Percentiles rank a stretch among this genome's conserved stretches.
Evolutionary conservation across 2,888 invertebrate species (phyloP).

Genomic region (Psylliodes chrysocephalus): DNA sequence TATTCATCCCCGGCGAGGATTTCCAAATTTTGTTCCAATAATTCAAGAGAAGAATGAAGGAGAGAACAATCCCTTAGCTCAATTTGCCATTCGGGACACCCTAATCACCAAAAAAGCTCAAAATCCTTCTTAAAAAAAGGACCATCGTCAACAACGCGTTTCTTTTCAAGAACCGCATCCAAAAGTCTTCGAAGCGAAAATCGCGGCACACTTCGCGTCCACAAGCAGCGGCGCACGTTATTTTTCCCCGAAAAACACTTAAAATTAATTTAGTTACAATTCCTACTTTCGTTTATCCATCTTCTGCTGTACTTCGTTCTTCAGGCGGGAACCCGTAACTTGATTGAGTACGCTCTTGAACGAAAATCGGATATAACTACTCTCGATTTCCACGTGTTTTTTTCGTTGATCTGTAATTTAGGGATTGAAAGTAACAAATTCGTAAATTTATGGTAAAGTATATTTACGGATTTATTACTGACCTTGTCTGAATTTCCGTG

Average conservation of each 20-base stretch:
- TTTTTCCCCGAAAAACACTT: background rate
- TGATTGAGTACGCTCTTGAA: no score
- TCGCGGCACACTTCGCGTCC: constrained; percentile 19
- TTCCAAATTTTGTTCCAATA: constrained; percentile 15
- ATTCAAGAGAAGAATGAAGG: constrained; percentile 13
- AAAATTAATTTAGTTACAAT: no score
- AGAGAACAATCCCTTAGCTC: constrained; percentile 17
- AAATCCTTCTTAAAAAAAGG: constrained; percentile 33
- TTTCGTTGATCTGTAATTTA: no score
- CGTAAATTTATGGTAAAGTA: no score
- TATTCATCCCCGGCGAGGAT: constrained; percentile 10
- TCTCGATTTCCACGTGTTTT: no score
- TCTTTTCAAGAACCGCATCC: constrained; percentile 31
- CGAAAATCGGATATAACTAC: no score
- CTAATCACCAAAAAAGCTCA: constrained; percentile 30
- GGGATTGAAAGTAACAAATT: no score
- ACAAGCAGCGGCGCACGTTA: constrained; percentile 8
- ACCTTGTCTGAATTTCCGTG: no score
- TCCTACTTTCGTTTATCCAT: no score
- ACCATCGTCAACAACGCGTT: constrained; percentile 36
- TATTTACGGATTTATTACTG: no score
- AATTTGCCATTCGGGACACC: constrained; percentile 28
- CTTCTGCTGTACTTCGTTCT: no score
- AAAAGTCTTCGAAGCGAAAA: constrained; percentile 27
- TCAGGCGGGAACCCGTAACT: no score